Evolutionary conservation across 2,888 invertebrate genomes (phyloP).

Genomic region (Lomographa bimaculata): DNA sequence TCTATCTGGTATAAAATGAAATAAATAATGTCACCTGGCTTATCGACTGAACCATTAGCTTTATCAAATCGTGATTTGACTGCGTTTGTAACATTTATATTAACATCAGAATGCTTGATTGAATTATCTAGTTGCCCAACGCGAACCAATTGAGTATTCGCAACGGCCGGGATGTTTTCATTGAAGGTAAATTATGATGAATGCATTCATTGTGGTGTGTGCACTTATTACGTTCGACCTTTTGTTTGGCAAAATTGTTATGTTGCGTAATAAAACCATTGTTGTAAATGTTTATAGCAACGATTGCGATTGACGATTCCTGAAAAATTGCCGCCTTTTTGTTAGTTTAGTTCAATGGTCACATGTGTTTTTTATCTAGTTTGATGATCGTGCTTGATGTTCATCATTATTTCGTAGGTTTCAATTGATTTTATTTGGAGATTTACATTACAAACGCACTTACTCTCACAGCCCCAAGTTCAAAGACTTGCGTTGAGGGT

Average conservation of each 20-base stretch:
- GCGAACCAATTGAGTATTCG: slow-evolving; percentile 54
- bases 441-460: no score
- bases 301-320: slow-evolving; percentile 41
- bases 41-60: neutral
- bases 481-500: no score
- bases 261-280: slow-evolving; percentile 57
- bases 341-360: no score
- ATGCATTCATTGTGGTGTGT: slow-evolving; percentile 58
- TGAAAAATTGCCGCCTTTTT: slow-evolving; percentile 32
- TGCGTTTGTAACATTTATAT: slow-evolving; percentile 7
- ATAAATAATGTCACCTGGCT: no score
- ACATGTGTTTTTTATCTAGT: no score
- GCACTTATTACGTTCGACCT: slow-evolving; percentile 57
- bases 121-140: slow-evolving; percentile 39
- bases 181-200: slow-evolving; percentile 65
- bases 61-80: neutral
- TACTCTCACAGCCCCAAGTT: no score
- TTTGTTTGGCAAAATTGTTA: slow-evolving; percentile 67
- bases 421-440: no score
- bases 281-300: slow-evolving; percentile 42
- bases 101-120: slow-evolving; percentile 8
- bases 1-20: no score
- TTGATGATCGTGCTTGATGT: no score
- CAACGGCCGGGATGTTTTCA: slow-evolving; percentile 55
- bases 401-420: no score